Base-by-base conservation (phyloP, 2,888 invertebrate genomes). In the Thalpophila matura region DNA sequence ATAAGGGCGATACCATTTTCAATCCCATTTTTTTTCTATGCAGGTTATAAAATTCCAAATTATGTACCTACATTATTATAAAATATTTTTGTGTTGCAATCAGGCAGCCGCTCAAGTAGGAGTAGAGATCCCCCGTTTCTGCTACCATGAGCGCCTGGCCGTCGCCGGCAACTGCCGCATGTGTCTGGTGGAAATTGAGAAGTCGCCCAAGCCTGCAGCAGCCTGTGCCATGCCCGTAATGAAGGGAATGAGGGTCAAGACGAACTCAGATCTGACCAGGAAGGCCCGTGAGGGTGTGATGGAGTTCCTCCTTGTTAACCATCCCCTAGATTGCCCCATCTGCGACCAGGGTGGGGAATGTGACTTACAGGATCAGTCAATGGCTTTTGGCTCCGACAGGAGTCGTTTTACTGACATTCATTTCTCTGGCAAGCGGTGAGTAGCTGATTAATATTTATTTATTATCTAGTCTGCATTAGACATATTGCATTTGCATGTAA, bases 191-290 rank as follows among this genome's bases (percentile, higher is more conserved):
- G 99, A 99, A 94, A 99, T 99, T 10, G 99, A 99, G 89, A 99
- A 98, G 89, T 98, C 99, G 38, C 97, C 99, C 1, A 99, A 99
- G 96, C 99, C 99, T 0, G 98, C 99, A 0, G 99, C 99, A 7
- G 99, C 99, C 0, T 99, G 99, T 91, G 99, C 99, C 12, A 99
- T 99, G 99, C 99, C 99, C 0, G 99, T 99, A 0, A 99, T 99
- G 99, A 99, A 99, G 92, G 99, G 99, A n/a, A 99, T 98, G 99
- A 96, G 98, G 76, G 97, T 99, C 18, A 99, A 99, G 91, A 99
- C 99, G 18, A 98, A 99, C 90, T 99, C 99, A 0, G 98, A 99
- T 80, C 95, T 99, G 94, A 99, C 99, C 0, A 96, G 96, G 70
- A 94, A 97, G 88, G 96, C 96, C 1, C 94, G 96, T 10, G 96